Evolutionary conservation across 2,797 vertebrate species (phyloP), one percentile per base, ranked within the genome.

Genomic region (Anguilla anguilla): DNA sequence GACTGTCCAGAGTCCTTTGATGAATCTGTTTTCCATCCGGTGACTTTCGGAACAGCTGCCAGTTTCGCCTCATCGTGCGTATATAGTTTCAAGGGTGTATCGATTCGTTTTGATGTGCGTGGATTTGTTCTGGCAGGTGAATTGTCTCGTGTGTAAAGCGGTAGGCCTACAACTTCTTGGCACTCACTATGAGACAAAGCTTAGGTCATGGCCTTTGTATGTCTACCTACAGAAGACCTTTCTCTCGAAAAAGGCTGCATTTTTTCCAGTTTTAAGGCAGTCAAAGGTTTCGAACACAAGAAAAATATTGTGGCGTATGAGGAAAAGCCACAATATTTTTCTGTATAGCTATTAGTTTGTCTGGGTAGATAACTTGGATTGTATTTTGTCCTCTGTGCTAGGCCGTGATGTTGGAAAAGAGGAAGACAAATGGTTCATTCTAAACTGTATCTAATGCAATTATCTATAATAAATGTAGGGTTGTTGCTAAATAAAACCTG

Each of bases 101-200:
- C 11, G 83, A 84, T 84, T 31, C 83, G 51, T 84, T 84, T 84
- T 55, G 83, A 57, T 84, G 83, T n/a, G 51, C 83, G 83, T 57
- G 83, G 53, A 55, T 31, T 84, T 84, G 49, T 84, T 57, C 83
- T 84, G 83, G 83, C 83, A 84, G 53, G 83, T 55, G 28, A 55
- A 84, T 84, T 84, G 13, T 55, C 83, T 57, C 10, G 31, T 84
- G 53, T 84, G 53, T 55, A 57, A 57, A 57, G 10, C 28, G 31
- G 28, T 28, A 67, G 25, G n/a, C 64, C 64, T 67, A 57, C 51
- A 55, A 79, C 7, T 49, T 82, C 19, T 51, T 82, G 79, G 79
- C 79, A 82, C 46, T 51, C 51, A 82, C 13, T 1, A 79, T 79
- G 79, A 51, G 77, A 22, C 46, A 28, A 39, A 25, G 46, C 43